These are phyloP conservation scores for Zapornia atra DNA, from an alignment of 2,113 vertebrate genomes.

Conservation along the genomic window DNA sequence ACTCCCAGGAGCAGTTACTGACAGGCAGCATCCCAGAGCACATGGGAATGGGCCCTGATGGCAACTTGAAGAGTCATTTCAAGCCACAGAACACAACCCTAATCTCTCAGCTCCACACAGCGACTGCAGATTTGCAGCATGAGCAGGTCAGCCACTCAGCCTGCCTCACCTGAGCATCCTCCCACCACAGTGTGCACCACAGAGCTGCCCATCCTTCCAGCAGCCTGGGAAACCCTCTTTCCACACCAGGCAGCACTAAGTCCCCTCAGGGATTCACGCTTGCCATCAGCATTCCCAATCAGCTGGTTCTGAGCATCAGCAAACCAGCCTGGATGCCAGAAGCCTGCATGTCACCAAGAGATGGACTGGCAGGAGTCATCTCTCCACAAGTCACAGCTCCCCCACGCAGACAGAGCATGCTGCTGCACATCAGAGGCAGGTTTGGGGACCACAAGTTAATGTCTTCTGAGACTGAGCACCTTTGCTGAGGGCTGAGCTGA, in stretches of 20 bases:
- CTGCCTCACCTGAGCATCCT: neutral
- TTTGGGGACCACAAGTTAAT: neutral
- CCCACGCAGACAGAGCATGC: neutral
- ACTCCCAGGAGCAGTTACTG: neutral
- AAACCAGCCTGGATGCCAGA: neutral
- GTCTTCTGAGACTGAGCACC: neutral
- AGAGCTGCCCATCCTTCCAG: neutral
- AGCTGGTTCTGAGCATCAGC: neutral
- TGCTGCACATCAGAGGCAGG: neutral
- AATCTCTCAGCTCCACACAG: neutral
- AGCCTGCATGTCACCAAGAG: neutral
- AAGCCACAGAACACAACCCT: neutral
- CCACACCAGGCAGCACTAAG: neutral
- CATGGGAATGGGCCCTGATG: neutral
- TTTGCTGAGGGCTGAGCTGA: neutral
- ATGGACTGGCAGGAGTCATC: neutral
- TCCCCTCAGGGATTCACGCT: neutral
- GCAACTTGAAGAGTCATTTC: neutral
- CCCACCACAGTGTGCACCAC: neutral
- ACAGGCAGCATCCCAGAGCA: neutral
- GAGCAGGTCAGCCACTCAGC: neutral
- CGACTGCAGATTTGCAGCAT: neutral
- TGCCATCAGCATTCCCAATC: neutral
- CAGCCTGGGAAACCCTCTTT: conserved; percentile 38
- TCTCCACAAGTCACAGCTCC: neutral